Evolutionary conservation across 1,140 invertebrate species (phyloP).

Genomic region (Pentalonia nigronervosa): DNA sequence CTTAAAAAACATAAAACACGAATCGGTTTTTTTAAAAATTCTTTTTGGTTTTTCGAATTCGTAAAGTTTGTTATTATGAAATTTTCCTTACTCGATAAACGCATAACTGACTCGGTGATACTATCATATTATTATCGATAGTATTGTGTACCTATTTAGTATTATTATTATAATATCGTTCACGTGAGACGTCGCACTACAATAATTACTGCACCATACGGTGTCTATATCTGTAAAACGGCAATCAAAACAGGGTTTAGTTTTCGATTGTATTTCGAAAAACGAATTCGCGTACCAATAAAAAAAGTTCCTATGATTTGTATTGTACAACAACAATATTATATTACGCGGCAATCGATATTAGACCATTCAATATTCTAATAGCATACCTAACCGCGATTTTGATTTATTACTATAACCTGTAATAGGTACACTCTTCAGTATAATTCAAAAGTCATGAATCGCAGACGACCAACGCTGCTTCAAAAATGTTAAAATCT

Average conservation of each 20-base stretch:
- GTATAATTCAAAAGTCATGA: neutral
- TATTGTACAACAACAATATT: neutral
- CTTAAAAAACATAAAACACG: neutral
- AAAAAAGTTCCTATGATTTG: constrained; percentile 30
- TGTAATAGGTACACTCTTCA: neutral
- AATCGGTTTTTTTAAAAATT: neutral
- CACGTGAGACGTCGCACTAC: neutral
- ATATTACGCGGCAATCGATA: neutral
- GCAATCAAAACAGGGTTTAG: constrained; percentile 5
- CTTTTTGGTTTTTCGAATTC: neutral
- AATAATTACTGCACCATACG: neutral
- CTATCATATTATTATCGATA: neutral
- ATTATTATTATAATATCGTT: neutral
- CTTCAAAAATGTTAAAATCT: neutral
- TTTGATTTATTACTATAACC: neutral
- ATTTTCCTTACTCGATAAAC: neutral
- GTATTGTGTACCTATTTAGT: neutral
- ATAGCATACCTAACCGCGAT: neutral
- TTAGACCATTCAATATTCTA: neutral
- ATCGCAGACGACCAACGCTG: neutral
- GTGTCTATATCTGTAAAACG: neutral
- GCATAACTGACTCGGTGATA: neutral
- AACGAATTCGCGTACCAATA: neutral
- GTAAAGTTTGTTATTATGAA: neutral
- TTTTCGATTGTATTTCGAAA: neutral